Base-by-base conservation (phyloP, 2,797 vertebrate species). In the Mus caroli region DNA sequence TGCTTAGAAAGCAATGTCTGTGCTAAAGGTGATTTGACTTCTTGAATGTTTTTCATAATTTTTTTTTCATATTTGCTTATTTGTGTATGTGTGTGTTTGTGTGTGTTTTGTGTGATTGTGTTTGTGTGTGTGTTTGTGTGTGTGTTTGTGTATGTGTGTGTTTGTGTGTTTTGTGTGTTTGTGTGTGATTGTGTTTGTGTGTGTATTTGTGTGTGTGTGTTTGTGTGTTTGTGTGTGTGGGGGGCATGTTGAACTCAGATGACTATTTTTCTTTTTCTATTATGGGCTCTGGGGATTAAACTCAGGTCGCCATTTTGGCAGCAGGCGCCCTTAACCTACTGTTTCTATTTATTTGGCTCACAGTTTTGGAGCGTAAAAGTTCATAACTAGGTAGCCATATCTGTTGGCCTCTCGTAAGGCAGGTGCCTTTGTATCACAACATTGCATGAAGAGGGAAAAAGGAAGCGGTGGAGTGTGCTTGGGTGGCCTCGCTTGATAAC, bases 61-160 rank as follows among this genome's bases (percentile, higher is more conserved):
- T 88, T 86, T 83, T 76, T 17, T 76, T 69, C 34, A 54, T 71
- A 28, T 19, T n/a, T 69, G 17, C 50, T 13, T 46, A 3, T 64
- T 17, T 46, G 79, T 56, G 34, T 24, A 37, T 43, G n/a, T 37
- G 19, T 73, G 71, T 40, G 20, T 22, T 12, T 46, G 24, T 76
- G 43, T 76, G 28, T 28, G 46, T 43, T 13, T 50, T 46, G 73
- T 3, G 43, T 28, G 40, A 1, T 24, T 13, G 22, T 3, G 20
- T n/a, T 12, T 46, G 24, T 46, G 43, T 76, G 31, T 28, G 46
- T 46, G 26, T 52, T 13, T 19, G 12, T 50, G 26, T 46, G 73
- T 3, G 24, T 28, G 37, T 6, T 4, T 13, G 20, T 3, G 0
- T 60, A 4, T 20, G 5, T 58, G 56, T 58, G 11, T 52, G 0